A percentile compares a stretch with the other conserved stretches of the same genome.
Conservation (phyloP, 2,888 invertebrate genomes). For the Nephrotoma guestfalica region DNA sequence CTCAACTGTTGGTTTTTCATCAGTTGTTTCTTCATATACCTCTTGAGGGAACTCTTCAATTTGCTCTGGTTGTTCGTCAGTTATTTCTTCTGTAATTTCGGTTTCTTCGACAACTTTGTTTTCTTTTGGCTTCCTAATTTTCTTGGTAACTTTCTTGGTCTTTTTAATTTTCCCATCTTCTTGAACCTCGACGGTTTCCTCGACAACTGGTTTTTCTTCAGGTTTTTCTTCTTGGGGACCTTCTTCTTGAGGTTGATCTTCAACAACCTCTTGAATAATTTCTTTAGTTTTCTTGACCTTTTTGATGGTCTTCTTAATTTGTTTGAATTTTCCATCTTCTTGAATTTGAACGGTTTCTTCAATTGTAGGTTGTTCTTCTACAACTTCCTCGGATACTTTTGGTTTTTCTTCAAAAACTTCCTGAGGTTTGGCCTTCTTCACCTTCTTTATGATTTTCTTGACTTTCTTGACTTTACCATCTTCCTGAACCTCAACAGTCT, state of each 20-base stretch:
- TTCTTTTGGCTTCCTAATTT: not conserved
- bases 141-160: not conserved
- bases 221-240: not conserved
- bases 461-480: not conserved
- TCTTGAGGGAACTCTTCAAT: not conserved
- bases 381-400: conserved; percentile 9
- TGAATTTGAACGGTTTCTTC: conserved; percentile 9
- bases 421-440: not conserved
- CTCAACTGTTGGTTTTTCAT: conserved; percentile 2
- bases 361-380: conserved; percentile 13
- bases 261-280: conserved; percentile 10
- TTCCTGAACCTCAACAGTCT: not conserved
- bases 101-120: conserved; percentile 19
- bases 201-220: not conserved
- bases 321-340: not conserved
- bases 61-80: conserved; percentile 8
- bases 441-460: not conserved
- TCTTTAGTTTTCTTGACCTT: not conserved
- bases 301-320: not conserved
- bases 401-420: conserved; percentile 16
- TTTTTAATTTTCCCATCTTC: not conserved
- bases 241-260: not conserved
- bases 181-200: not conserved
- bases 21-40: conserved; percentile 9
- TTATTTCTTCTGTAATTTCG: conserved; percentile 1